phyloP scores from a whole-genome alignment of 2,113 vertebrate genomes.

The Ciconia stormi region DNA sequence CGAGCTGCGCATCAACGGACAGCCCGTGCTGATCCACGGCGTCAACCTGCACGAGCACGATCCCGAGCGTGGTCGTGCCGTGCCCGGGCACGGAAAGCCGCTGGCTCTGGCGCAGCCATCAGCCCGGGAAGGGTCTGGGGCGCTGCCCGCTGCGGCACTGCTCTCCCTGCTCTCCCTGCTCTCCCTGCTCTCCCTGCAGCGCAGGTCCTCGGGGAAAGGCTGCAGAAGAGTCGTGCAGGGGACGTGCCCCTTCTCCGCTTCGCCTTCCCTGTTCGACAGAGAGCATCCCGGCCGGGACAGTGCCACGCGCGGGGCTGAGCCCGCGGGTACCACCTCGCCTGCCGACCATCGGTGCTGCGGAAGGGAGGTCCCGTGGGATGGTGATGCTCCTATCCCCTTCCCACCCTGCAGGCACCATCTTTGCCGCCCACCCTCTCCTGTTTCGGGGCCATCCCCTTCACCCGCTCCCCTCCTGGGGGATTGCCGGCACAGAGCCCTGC shows the following conservation, averaged over 20 bases:
- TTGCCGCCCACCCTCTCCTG: background rate
- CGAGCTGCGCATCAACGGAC: too few relatives aligned
- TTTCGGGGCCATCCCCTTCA: background rate
- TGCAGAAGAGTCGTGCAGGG: background rate
- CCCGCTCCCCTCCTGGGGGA: rapidly evolving
- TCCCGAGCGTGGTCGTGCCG: background rate
- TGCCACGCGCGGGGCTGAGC: background rate
- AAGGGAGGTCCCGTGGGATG: rapidly evolving
- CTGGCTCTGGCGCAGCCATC: rapidly evolving
- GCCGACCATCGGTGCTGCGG: rapidly evolving
- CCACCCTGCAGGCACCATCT: background rate
- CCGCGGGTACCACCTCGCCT: background rate
- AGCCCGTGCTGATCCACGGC: too few relatives aligned
- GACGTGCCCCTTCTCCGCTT: background rate
- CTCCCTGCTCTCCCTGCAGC: too few relatives aligned
- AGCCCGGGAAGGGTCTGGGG: background rate
- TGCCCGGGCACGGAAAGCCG: background rate
- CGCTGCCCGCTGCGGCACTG: rapidly evolving
- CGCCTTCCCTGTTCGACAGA: background rate
- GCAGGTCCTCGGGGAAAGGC: background rate
- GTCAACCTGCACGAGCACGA: too few relatives aligned
- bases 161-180: too few relatives aligned
- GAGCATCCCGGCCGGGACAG: background rate
- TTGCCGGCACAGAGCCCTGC: rapidly evolving
- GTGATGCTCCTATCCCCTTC: background rate